Conservation (phyloP, 2,888 invertebrate species). For the Cyclophora albipunctata region DNA sequence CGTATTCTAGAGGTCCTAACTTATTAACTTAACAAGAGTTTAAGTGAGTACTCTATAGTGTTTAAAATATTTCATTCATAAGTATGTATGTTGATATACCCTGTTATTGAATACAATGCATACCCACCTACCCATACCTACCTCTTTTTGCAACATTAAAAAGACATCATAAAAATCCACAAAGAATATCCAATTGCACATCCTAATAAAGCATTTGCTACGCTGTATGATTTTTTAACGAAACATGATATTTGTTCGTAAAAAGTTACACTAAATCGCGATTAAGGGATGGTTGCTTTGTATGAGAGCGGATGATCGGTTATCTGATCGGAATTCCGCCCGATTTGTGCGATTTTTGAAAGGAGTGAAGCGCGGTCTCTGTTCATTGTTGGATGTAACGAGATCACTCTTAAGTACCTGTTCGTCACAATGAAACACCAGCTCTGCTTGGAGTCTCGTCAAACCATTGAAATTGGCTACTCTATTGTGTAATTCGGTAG, state of each 20-base stretch:
- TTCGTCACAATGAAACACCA: conserved; percentile 39
- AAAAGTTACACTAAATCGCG: conserved; percentile 37
- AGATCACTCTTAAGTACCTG: conserved; percentile 63
- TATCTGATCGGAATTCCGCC: conserved; percentile 72
- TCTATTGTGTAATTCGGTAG: conserved; percentile 15
- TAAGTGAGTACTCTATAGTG: too few species aligned
- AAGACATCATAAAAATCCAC: conserved; percentile 1
- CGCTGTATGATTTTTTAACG: conserved; percentile 30
- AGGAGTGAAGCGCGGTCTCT: conserved; percentile 52
- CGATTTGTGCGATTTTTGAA: conserved; percentile 31
- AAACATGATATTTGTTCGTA: conserved; percentile 36
- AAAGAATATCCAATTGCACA: background rate
- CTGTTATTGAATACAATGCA: too few species aligned
- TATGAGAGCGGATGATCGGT: conserved; percentile 53
- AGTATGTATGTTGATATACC: too few species aligned
- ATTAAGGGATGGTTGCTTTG: conserved; percentile 46
- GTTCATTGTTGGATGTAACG: conserved; percentile 56
- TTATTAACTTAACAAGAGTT: too few species aligned
- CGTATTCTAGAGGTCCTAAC: too few species aligned
- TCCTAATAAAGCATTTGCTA: conserved; percentile 10
- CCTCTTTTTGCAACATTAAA: too few species aligned
- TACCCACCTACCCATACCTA: too few species aligned
- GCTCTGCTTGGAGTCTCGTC: conserved; percentile 47
- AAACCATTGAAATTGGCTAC: conserved; percentile 25
- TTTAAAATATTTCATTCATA: too few species aligned